These are phyloP conservation scores for Exephanes ischioxanthus DNA, from an alignment of 2,888 invertebrate species.

Conservation along the genomic window DNA sequence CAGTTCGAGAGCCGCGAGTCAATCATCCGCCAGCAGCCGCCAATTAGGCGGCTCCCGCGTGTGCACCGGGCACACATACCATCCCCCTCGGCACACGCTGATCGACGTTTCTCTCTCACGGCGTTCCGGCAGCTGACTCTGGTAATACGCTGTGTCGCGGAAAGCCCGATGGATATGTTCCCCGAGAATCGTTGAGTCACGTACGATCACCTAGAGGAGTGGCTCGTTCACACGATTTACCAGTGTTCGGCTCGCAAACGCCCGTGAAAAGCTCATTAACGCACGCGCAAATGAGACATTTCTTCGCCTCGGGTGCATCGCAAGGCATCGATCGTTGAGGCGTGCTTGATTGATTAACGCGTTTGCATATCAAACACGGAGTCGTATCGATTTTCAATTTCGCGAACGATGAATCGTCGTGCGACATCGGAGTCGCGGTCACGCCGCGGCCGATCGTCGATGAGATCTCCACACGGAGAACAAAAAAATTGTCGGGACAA, in stretches of 20 bases:
- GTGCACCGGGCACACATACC: conserved; percentile 11
- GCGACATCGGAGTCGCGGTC: too few relatives aligned
- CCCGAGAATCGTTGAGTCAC: background rate
- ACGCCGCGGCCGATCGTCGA: too few relatives aligned
- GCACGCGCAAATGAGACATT: background rate
- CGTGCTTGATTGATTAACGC: too few relatives aligned
- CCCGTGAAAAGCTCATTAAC: background rate
- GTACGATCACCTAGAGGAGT: background rate
- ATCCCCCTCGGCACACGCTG: background rate
- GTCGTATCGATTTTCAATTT: too few relatives aligned
- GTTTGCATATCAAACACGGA: too few relatives aligned
- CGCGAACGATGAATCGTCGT: too few relatives aligned
- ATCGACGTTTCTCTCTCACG: conserved; percentile 18
- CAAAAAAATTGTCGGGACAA: too few relatives aligned
- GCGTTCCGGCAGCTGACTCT: conserved; percentile 12
- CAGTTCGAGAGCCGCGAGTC: conserved; percentile 43
- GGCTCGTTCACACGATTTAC: background rate
- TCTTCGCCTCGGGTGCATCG: background rate
- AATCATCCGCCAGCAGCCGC: conserved; percentile 38
- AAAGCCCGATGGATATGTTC: conserved; percentile 14
- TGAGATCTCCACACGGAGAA: too few relatives aligned
- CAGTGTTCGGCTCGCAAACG: background rate
- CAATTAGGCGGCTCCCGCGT: conserved; percentile 24
- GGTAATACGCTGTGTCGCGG: background rate
- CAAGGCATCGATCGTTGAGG: too few relatives aligned